Evolutionary conservation across 2,113 vertebrate genomes (phyloP).

Genomic region (Asarcornis scutulata): DNA sequence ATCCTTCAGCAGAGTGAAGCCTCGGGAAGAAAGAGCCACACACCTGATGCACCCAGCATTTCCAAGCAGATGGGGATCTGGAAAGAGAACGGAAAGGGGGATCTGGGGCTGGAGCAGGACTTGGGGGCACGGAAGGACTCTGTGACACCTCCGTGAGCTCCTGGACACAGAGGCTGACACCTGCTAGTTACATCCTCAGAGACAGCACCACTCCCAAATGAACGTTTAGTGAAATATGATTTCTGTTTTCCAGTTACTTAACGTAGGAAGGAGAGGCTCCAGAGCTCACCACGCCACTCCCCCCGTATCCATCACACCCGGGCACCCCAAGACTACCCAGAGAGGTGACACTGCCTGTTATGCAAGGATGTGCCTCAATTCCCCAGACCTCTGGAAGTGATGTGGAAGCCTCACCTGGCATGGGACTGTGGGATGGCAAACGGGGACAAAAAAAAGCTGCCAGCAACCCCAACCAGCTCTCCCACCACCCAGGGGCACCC

Average conservation of each 20-base stretch:
- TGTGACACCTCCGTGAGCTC: no score
- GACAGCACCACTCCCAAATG: conserved; percentile 53
- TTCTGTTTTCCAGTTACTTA: conserved; percentile 32
- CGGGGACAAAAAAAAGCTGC: background rate
- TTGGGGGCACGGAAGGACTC: no score
- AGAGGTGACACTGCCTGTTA: no score
- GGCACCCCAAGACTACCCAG: background rate
- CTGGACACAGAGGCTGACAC: no score
- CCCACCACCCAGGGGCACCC: background rate
- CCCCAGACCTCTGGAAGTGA: background rate
- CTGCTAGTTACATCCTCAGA: conserved; percentile 51
- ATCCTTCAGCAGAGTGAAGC: background rate
- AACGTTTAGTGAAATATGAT: conserved; percentile 67
- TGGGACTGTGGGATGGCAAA: background rate
- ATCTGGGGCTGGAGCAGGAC: background rate
- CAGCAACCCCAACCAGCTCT: background rate
- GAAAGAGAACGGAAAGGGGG: background rate
- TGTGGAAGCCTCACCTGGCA: background rate
- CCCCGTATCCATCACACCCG: background rate
- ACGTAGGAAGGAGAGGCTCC: background rate
- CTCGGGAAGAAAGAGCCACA: background rate
- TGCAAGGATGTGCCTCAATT: no score
- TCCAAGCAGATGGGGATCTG: background rate
- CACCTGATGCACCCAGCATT: background rate
- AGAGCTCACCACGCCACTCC: background rate